Conservation (phyloP, 2,113 vertebrate species). For the Pungitius pungitius region DNA sequence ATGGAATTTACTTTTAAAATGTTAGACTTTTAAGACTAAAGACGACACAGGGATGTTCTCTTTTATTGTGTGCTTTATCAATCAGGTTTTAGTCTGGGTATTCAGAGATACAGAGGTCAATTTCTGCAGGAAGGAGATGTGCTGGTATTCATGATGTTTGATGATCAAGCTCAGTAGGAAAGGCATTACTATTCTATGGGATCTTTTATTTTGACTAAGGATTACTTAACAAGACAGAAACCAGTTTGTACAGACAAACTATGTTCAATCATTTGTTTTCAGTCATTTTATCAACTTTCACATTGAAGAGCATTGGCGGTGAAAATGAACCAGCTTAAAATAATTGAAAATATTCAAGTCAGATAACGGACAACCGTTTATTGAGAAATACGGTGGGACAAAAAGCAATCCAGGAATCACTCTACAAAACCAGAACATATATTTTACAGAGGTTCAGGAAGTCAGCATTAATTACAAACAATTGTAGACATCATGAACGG, state of each 20-base stretch:
- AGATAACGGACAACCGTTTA: not conserved
- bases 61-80: constrained; percentile 21
- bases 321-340: not conserved
- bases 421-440: not conserved
- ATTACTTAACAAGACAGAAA: too few species aligned
- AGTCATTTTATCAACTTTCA: not conserved
- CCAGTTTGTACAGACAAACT: not conserved
- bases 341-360: constrained; percentile 3
- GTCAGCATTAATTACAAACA: not conserved
- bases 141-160: not conserved
- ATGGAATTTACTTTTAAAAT: constrained; percentile 14
- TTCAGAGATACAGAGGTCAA: constrained; percentile 12
- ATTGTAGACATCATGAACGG: not conserved
- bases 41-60: constrained; percentile 2
- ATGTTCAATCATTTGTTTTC: not conserved
- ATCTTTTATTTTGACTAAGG: constrained; percentile 2
- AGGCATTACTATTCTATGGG: not conserved
- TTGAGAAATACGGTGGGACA: not conserved
- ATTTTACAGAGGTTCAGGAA: not conserved
- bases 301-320: not conserved
- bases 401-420: not conserved
- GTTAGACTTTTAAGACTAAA: not conserved
- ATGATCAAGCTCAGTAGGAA: not conserved
- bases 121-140: not conserved
- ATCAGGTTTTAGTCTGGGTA: constrained; percentile 2